Evolutionary conservation across 2,888 invertebrate genomes (phyloP).

Genomic region (Dermolepida albohirtum): DNA sequence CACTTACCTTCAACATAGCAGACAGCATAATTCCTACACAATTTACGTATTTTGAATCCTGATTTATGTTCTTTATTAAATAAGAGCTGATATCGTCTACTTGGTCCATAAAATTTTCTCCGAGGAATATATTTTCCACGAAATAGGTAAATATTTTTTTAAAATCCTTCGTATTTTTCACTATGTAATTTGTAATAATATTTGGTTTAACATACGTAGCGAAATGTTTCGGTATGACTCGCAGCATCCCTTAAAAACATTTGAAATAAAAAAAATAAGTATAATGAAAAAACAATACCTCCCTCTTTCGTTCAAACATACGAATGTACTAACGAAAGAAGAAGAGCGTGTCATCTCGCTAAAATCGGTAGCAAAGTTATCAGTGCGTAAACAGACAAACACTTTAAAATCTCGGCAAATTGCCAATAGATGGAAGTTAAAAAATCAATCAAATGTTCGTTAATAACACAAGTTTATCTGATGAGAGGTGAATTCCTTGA

Average conservation of each 20-base stretch:
- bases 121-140: conserved; percentile 54
- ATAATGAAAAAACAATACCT: no score
- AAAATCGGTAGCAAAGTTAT: no score
- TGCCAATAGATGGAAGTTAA: no score
- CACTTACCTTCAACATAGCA: conserved; percentile 54
- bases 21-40: conserved; percentile 53
- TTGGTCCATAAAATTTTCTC: conserved; percentile 47
- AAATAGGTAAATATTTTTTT: conserved; percentile 52
- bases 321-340: no score
- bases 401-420: no score
- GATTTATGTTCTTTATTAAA: conserved; percentile 52
- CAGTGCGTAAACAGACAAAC: no score
- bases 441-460: no score
- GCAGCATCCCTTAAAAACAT: conserved; percentile 53
- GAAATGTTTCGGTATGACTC: conserved; percentile 17
- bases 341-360: no score
- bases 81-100: conserved; percentile 51
- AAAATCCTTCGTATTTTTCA: conserved; percentile 52
- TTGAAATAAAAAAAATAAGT: conserved; percentile 1
- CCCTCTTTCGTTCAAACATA: no score
- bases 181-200: conserved; percentile 48
- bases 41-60: conserved; percentile 52
- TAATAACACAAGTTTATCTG: no score
- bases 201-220: background rate
- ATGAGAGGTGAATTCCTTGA: no score